These are phyloP conservation scores for Muntiacus reevesi DNA, from an alignment of 2,113 vertebrate genomes.

Conservation along the genomic window DNA sequence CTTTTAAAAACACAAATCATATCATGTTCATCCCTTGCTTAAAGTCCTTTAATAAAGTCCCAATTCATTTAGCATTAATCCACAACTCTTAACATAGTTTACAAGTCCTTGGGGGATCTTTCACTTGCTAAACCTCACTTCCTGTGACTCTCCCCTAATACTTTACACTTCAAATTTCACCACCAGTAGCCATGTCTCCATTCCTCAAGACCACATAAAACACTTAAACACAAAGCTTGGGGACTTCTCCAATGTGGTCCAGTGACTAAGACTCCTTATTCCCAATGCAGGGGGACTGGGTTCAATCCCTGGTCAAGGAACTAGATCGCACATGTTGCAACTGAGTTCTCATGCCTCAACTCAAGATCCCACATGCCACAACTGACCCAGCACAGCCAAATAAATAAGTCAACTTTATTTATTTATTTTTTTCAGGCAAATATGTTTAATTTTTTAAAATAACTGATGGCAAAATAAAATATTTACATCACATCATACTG, in stretches of 20 bases:
- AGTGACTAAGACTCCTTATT: neutral
- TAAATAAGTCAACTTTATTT: neutral
- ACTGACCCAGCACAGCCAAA: neutral
- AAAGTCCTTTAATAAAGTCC: neutral
- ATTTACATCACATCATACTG: conserved; percentile 95
- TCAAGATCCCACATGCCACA: neutral
- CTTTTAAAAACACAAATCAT: neutral
- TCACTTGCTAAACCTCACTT: neutral
- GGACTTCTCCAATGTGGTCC: neutral
- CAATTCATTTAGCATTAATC: neutral
- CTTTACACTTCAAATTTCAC: neutral
- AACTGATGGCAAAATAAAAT: conserved; percentile 96
- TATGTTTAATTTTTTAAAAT: conserved; percentile 96
- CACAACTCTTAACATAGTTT: neutral
- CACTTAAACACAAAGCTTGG: neutral
- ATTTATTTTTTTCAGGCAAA: no score
- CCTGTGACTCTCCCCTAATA: neutral
- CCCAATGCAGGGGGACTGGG: neutral
- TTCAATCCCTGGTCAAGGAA: neutral
- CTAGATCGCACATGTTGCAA: neutral
- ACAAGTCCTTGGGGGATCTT: neutral
- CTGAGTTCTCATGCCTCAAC: neutral
- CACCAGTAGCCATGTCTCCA: neutral
- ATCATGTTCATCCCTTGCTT: neutral
- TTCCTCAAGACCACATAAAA: neutral